Evolutionary conservation across 2,797 vertebrate species (phyloP).

Genomic region (Lagodon rhomboides): DNA sequence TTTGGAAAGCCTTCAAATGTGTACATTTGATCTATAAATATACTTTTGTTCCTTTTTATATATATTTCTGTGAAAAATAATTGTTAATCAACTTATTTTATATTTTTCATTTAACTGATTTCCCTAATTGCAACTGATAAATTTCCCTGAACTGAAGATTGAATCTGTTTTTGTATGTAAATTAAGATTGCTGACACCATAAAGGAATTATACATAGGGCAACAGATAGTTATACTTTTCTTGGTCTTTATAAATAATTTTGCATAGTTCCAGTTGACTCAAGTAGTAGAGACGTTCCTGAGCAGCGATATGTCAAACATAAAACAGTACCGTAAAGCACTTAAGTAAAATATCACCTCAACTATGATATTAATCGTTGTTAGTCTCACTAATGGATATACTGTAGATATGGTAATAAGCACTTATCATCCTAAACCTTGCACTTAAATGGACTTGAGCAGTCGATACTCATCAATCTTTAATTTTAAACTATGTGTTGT

Average conservation of each 20-base stretch:
- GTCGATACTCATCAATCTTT: slow-evolving; percentile 59
- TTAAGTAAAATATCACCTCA: slow-evolving; percentile 2
- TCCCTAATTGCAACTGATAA: background rate
- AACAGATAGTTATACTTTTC: background rate
- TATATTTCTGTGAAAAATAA: background rate
- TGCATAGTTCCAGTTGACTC: background rate
- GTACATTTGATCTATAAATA: background rate
- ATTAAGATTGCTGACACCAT: background rate
- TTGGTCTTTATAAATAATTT: background rate
- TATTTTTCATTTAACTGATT: background rate
- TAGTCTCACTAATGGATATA: slow-evolving; percentile 11
- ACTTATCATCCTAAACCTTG: slow-evolving; percentile 47
- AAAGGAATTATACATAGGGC: background rate
- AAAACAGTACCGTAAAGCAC: background rate
- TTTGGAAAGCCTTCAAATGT: slow-evolving; percentile 7
- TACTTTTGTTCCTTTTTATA: background rate
- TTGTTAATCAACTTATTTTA: background rate
- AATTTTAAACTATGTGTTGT: slow-evolving; percentile 31
- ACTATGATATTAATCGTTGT: slow-evolving; percentile 5
- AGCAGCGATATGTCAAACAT: slow-evolving; percentile 3
- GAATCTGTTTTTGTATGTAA: slow-evolving; percentile 9
- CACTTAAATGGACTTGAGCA: slow-evolving; percentile 38
- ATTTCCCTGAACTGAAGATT: background rate
- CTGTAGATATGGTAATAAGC: slow-evolving; percentile 17
- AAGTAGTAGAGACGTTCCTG: background rate